phyloP scores from a whole-genome alignment of 2,113 vertebrate genomes.

The Tachycineta bicolor region DNA sequence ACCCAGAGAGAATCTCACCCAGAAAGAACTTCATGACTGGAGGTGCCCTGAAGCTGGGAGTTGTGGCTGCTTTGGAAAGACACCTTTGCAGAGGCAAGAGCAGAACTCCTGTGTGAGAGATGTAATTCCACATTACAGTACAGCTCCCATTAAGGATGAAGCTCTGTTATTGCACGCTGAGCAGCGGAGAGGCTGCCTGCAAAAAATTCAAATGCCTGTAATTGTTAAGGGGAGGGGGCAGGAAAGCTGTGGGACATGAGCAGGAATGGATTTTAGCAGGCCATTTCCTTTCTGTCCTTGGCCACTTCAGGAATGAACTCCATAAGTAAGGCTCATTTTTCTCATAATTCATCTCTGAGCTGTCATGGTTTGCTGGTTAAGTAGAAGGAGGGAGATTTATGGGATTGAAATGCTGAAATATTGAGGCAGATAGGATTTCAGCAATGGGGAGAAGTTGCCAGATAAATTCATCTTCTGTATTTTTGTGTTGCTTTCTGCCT shows the following conservation, averaged over 20 bases:
- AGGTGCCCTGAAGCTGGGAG: neutral
- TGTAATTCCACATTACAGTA: neutral
- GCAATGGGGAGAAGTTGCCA: neutral
- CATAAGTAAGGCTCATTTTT: neutral
- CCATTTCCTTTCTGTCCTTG: neutral
- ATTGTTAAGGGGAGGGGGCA: neutral
- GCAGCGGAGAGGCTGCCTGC: neutral
- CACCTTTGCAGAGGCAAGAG: neutral
- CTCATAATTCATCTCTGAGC: conserved; percentile 43
- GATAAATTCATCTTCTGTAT: conserved; percentile 9
- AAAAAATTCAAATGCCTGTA: neutral
- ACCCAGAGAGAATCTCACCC: neutral
- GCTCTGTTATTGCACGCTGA: neutral
- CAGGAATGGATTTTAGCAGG: conserved; percentile 2
- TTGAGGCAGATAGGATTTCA: conserved; percentile 1
- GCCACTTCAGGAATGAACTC: neutral
- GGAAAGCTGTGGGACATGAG: neutral
- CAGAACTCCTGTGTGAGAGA: neutral
- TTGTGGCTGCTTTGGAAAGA: neutral
- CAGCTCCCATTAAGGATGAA: neutral
- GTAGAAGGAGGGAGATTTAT: conserved; percentile 48
- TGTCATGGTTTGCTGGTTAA: conserved; percentile 54
- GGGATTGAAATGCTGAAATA: conserved; percentile 41
- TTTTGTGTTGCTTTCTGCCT: neutral
- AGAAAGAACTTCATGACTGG: neutral